Evolutionary conservation across 2,113 vertebrate species (phyloP).

Genomic region (Geococcyx californianus): DNA sequence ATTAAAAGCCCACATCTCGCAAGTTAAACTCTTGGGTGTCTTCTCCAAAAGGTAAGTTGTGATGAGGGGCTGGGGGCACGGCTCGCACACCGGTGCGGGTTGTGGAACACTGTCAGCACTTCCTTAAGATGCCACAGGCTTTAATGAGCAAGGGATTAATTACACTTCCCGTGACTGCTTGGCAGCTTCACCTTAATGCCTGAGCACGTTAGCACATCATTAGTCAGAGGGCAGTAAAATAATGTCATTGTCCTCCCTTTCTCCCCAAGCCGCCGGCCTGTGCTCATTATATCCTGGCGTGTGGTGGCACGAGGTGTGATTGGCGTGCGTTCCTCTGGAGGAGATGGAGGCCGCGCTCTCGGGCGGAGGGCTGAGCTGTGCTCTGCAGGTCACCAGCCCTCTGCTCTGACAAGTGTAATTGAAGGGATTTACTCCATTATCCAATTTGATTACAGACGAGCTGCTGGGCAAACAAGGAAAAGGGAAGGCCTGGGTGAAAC

Average conservation of each 20-base stretch:
- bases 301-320: not conserved
- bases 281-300: not conserved
- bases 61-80: not conserved
- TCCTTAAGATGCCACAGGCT: not conserved
- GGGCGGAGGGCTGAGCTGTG: not conserved
- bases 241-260: not conserved
- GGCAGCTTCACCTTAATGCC: not conserved
- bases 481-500: not conserved
- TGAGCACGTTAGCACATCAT: not conserved
- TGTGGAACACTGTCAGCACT: not conserved
- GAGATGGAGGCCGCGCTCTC: not conserved
- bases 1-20: accelerated
- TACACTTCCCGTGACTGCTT: not conserved
- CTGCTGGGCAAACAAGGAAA: constrained; percentile 5
- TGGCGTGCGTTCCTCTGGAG: not conserved
- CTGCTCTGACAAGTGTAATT: not conserved
- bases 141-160: constrained; percentile 43
- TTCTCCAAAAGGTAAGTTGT: accelerated
- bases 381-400: not conserved
- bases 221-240: not conserved
- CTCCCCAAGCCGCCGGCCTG: not conserved
- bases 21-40: not conserved
- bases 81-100: accelerated
- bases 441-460: not conserved
- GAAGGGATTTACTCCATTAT: not conserved